Conservation (phyloP, 2,113 vertebrate species). For the Platycercus adscitus region DNA sequence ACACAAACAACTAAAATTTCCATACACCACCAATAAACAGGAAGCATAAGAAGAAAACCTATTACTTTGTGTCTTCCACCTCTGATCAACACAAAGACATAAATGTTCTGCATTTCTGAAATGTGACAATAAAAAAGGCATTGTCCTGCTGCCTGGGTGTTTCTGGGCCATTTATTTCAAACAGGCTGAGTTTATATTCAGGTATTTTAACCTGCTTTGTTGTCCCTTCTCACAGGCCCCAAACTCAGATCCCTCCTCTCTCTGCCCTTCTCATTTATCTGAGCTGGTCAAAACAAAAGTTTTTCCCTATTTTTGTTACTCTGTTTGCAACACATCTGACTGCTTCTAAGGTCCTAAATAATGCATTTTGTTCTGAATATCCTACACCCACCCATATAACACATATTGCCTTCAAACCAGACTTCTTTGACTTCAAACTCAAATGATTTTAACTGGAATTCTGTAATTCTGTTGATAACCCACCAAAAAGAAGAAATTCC, state of each 20-base stretch:
- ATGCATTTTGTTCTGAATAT: neutral
- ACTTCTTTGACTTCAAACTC: neutral
- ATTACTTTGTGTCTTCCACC: conserved; percentile 16
- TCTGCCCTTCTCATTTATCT: neutral
- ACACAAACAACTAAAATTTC: neutral
- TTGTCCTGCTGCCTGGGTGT: neutral
- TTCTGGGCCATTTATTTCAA: conserved; percentile 20
- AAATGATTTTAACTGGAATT: neutral
- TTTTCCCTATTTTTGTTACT: neutral
- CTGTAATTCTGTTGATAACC: neutral
- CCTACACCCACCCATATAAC: neutral
- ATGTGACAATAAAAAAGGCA: conserved; percentile 23
- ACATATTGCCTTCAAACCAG: neutral
- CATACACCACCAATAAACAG: neutral
- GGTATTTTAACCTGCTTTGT: neutral
- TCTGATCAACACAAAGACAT: neutral
- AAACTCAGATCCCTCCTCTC: neutral
- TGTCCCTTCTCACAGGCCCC: neutral
- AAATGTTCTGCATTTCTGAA: conserved; percentile 38
- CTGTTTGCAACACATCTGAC: neutral
- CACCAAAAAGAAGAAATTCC: neutral
- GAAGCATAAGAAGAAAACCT: conserved; percentile 3
- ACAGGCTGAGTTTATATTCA: neutral
- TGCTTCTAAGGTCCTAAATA: conserved; percentile 3
- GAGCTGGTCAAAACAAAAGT: neutral